Evolutionary conservation across 2,888 invertebrate species (phyloP), one percentile per base, ranked within the genome.

Genomic region (Phymatocera aterrima): DNA sequence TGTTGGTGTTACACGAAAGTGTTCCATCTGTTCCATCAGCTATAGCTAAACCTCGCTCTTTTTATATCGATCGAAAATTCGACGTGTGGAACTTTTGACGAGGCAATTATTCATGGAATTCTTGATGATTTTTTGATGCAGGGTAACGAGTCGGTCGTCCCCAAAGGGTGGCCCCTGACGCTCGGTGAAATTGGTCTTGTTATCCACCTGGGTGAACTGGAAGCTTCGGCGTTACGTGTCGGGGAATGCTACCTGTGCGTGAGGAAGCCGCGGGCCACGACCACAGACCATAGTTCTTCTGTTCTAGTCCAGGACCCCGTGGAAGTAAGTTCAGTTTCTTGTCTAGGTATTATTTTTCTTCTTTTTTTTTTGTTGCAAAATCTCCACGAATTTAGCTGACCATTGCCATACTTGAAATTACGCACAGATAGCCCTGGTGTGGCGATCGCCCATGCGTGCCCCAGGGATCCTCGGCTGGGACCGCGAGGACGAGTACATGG

Each of bases 211-310:
- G 94, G 94, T 83, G 93, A 93, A 84, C 91, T 94, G 88, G 93
- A 93, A 87, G 92, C 93, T 82, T 92, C 93, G 82, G 90, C 92
- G 83, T 90, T 94, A 83, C 92, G 93, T 86, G 92, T 93, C 86
- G 92, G 92, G 87, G 94, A 95, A 91, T 93, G 94, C 89, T 94
- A 94, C 91, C 91, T 94, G 84, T 94, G 94, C 90, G 92, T 94
- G 84, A 91, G 88, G 84, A 88, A 85, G 84, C 86, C 87, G 84
- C 85, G 85, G 84, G 83, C 83, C 81, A 80, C 79, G 79, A 60
- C 15, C 40, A 60, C 43, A 40, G 75, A 75, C 75, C 57, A 21
- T 24, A 31, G 57, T 24, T 75, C 75, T 24, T 75, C 75, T 54
- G 57, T 37, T 40, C 37, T 54, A 12, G 40, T 57, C 40, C 37